Percentiles rank a stretch among this genome's conserved stretches.
These are phyloP conservation scores for Oryzias celebensis DNA, from an alignment of 2,113 vertebrate genomes.

Conservation along the genomic window DNA sequence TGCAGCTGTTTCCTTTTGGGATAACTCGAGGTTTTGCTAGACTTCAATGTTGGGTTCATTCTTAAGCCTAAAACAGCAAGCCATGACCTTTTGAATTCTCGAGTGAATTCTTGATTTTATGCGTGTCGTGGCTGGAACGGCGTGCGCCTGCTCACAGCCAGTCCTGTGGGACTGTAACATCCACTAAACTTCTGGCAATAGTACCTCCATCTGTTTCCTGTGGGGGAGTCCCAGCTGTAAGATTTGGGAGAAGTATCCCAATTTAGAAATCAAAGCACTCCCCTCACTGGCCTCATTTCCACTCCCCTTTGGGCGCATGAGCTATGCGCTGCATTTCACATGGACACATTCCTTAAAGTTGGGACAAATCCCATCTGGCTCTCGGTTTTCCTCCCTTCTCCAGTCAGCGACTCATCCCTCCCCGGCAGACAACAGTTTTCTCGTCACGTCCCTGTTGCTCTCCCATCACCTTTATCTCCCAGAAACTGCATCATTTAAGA, in stretches of 20 bases:
- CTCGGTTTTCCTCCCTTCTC: background rate
- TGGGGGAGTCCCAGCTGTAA: constrained; percentile 38
- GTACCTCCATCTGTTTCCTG: constrained; percentile 63
- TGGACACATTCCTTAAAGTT: constrained; percentile 6
- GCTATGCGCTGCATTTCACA: constrained; percentile 14
- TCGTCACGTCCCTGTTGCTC: constrained; percentile 14
- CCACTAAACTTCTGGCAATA: constrained; percentile 45
- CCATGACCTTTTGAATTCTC: constrained; percentile 27
- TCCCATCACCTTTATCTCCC: constrained; percentile 36
- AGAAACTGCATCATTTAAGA: constrained; percentile 9
- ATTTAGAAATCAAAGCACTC: constrained; percentile 39
- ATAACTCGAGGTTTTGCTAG: too few relatives aligned
- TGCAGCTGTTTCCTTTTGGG: too few relatives aligned
- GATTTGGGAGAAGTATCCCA: constrained; percentile 47
- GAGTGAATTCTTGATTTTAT: constrained; percentile 14
- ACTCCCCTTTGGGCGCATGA: background rate
- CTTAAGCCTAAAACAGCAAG: background rate
- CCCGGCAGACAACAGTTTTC: background rate
- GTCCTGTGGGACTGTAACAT: constrained; percentile 30
- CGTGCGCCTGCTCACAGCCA: constrained; percentile 22
- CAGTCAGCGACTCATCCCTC: background rate
- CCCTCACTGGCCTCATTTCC: constrained; percentile 3
- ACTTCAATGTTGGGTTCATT: too few relatives aligned
- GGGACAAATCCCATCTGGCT: background rate
- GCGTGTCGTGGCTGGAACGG: constrained; percentile 31